Conservation (phyloP, 2,797 vertebrate species). For the Acanthornis magna region DNA sequence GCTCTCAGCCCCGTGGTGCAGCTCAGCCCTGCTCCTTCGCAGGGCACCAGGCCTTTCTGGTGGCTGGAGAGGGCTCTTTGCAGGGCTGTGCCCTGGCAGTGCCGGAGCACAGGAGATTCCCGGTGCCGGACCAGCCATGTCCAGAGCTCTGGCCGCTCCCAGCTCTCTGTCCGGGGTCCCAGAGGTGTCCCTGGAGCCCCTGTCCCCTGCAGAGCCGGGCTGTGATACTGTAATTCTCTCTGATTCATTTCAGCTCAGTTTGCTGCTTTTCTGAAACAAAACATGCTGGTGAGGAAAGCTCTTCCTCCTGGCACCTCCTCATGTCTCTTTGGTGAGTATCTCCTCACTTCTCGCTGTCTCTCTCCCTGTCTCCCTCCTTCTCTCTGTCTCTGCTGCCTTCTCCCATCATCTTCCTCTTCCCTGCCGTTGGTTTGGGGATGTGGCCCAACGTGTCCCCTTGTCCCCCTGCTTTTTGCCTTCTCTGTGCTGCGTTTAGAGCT, state of each 20-base stretch:
- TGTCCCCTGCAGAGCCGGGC: constrained; percentile 29
- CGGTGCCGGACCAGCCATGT: accelerated
- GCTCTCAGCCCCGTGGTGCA: not conserved
- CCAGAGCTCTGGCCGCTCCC: not conserved
- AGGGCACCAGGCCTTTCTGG: not conserved
- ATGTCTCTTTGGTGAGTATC: constrained; percentile 97
- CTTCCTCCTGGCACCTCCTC: constrained; percentile 94
- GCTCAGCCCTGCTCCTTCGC: not conserved
- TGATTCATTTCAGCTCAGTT: constrained; percentile 97
- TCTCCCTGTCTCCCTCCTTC: not conserved
- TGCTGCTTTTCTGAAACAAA: constrained; percentile 99
- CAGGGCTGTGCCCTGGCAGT: not conserved
- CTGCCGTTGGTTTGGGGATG: not conserved
- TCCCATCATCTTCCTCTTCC: not conserved
- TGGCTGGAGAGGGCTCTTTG: not conserved
- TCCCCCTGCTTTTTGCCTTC: not conserved
- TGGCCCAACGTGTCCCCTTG: not conserved
- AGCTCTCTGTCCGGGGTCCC: too few species aligned
- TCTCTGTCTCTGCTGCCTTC: not conserved
- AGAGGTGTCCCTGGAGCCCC: too few species aligned
- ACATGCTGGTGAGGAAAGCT: constrained; percentile 98
- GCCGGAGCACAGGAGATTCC: not conserved
- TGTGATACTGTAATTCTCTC: constrained; percentile 76
- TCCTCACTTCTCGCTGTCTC: constrained; percentile 37
- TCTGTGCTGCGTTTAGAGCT: not conserved